Evolutionary conservation across 2,797 vertebrate genomes (phyloP).

Genomic region (Epinephelus awoara): DNA sequence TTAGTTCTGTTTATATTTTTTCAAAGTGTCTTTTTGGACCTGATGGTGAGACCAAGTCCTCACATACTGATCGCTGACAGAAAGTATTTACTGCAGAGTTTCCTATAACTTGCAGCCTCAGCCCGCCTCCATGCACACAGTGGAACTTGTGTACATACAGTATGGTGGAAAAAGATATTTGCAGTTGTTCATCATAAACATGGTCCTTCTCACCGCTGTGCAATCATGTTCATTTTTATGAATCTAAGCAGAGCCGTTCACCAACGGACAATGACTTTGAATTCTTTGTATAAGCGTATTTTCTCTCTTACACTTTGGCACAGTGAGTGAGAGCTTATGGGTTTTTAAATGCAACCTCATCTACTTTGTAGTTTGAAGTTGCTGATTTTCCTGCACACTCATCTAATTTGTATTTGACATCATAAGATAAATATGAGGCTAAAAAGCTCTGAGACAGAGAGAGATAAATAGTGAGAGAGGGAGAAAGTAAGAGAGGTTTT

Average conservation of each 20-base stretch:
- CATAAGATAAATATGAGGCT: slow-evolving; percentile 64
- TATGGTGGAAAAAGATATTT: background rate
- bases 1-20: background rate
- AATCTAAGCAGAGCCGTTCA: background rate
- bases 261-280: background rate
- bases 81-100: slow-evolving; percentile 9
- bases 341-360: slow-evolving; percentile 49
- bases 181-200: background rate
- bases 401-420: slow-evolving; percentile 59
- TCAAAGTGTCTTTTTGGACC: background rate
- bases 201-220: background rate
- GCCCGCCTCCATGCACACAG: background rate
- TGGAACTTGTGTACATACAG: background rate
- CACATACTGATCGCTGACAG: slow-evolving; percentile 1
- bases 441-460: slow-evolving; percentile 45
- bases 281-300: slow-evolving; percentile 22
- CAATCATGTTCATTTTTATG: background rate
- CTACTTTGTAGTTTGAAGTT: slow-evolving; percentile 48
- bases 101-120: background rate
- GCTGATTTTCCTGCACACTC: slow-evolving; percentile 50
- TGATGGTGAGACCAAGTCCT: background rate
- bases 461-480: slow-evolving; percentile 12
- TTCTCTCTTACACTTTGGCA: background rate
- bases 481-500: background rate
- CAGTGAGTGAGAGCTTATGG: slow-evolving; percentile 27